Conservation (phyloP, 1,140 invertebrate genomes). For the Luehdorfia chinensis region DNA sequence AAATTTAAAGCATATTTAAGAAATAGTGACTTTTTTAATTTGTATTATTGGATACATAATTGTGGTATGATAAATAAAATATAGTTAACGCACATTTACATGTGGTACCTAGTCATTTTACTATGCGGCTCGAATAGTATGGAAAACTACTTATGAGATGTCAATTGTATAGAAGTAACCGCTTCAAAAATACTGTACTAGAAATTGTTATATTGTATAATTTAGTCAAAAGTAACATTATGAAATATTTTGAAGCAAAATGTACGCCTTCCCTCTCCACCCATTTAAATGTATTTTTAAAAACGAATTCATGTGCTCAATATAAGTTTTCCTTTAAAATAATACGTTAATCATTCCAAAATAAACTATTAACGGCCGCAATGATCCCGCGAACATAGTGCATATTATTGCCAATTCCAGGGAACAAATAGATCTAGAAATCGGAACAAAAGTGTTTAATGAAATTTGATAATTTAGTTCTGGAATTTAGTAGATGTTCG, state of each 20-base stretch:
- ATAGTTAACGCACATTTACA: conserved; percentile 8
- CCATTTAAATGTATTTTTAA: neutral
- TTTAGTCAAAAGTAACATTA: neutral
- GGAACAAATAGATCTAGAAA: no score
- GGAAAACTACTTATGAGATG: conserved; percentile 15
- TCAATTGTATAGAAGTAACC: conserved; percentile 15
- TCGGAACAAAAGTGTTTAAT: no score
- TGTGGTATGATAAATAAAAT: neutral
- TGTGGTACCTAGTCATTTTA: neutral
- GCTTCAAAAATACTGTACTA: conserved; percentile 3
- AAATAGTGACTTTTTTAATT: neutral
- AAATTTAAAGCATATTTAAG: neutral
- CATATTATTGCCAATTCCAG: neutral
- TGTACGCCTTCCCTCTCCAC: conserved; percentile 10
- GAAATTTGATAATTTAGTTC: no score
- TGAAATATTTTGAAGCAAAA: neutral
- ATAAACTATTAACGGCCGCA: neutral
- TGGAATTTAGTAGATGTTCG: no score
- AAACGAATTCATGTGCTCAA: conserved; percentile 10
- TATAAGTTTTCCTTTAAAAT: conserved; percentile 10
- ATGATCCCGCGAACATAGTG: neutral
- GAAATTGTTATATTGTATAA: neutral
- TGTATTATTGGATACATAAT: neutral
- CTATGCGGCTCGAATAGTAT: neutral
- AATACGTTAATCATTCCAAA: conserved; percentile 13